Percentiles rank a stretch among this genome's conserved stretches.
Evolutionary conservation across 2,113 vertebrate species (phyloP).

Genomic region (Paedocypris sp.): DNA sequence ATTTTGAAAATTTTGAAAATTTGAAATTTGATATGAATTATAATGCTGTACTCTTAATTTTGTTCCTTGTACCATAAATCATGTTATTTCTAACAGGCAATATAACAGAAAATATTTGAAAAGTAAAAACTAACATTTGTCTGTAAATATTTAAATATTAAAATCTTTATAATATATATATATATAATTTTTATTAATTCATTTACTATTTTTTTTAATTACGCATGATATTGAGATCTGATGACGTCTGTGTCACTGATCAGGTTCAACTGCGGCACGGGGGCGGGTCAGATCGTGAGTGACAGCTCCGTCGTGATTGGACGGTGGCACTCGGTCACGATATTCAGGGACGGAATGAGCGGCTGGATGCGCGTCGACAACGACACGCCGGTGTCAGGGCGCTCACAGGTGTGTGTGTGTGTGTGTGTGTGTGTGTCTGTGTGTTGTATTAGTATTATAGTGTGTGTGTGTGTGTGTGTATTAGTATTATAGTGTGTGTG

Average conservation of each 20-base stretch:
- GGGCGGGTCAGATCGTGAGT: constrained; percentile 69
- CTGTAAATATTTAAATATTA: too few relatives aligned
- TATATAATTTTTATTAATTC: neutral
- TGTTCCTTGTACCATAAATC: too few relatives aligned
- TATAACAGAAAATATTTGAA: too few relatives aligned
- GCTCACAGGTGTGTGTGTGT: constrained; percentile 73
- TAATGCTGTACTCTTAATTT: neutral
- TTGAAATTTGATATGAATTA: neutral
- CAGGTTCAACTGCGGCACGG: constrained; percentile 94
- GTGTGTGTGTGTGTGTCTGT: too few relatives aligned
- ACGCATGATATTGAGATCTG: neutral
- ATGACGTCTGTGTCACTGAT: neutral
- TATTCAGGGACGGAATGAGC: constrained; percentile 75
- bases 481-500: too few relatives aligned
- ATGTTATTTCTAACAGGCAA: too few relatives aligned
- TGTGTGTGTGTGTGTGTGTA: too few relatives aligned
- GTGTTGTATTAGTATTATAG: too few relatives aligned
- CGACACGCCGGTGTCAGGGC: constrained; percentile 67
- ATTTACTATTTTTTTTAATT: neutral
- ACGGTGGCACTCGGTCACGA: constrained; percentile 69
- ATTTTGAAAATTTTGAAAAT: too few relatives aligned
- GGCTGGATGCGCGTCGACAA: constrained; percentile 82
- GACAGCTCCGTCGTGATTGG: constrained; percentile 72
- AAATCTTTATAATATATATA: too few relatives aligned
- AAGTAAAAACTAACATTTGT: too few relatives aligned